Evolutionary conservation across 2,113 vertebrate species (phyloP), one percentile per base, ranked within the genome.

Genomic region (Dasyprocta punctata): DNA sequence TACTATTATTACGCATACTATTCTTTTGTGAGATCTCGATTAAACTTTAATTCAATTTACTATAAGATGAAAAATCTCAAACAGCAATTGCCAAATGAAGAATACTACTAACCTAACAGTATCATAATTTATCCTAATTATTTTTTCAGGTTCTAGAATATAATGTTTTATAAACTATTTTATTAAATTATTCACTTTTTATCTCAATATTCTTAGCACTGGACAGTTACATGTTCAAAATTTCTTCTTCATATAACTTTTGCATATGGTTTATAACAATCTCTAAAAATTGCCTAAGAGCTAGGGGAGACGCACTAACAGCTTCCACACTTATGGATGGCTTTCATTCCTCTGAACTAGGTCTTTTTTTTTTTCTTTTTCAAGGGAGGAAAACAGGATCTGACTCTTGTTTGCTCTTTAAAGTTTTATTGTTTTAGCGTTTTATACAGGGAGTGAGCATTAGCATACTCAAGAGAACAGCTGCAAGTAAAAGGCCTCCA

Each of bases 401-500:
- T 98, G 98, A 98, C 97, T 98, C 97, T 98, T 99, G 98, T 99
- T 99, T 98, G 98, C 98, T 98, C 98, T 98, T 99, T 99, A 98
- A 98, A 98, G 98, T 98, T 98, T 98, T 98, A 98, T 98, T 97
- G 97, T 98, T 98, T 98, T 98, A 98, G 98, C 98, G 98, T 98
- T 98, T 98, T 98, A 98, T 97, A 98, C 98, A 98, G 98, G 98
- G 98, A 98, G 98, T 95, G 92, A 98, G 94, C 98, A 98, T 99
- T 98, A 98, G 98, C 98, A 98, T 97, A 98, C 98, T 99, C 98
- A 98, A 96, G 96, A 99, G 98, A 98, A 98, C 97, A 90, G 97
- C 98, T 98, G 96, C 98, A 98, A 98, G 98, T 97, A 98, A 98
- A 98, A 98, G 98, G 99, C 99, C 99, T 98, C 98, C 87, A 99